These are phyloP conservation scores for Crenichthys baileyi DNA, from an alignment of 2,797 vertebrate genomes.

Conservation along the genomic window DNA sequence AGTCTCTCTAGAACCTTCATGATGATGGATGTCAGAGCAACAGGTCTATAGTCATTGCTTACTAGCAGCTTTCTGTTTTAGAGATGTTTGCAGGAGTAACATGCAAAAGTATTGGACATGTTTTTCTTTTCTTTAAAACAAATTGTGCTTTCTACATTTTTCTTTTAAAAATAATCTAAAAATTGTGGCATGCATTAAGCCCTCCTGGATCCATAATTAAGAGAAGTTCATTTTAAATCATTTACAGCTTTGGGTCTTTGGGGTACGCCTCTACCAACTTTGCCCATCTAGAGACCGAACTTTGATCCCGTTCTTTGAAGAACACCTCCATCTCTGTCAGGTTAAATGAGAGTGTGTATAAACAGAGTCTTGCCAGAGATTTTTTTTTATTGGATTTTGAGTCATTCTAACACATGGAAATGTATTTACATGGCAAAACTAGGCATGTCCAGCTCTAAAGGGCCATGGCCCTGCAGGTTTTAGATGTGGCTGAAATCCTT, in stretches of 20 bases:
- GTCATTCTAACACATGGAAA: neutral
- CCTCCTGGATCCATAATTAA: neutral
- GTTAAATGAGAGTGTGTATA: neutral
- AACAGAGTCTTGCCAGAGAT: neutral
- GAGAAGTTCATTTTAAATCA: neutral
- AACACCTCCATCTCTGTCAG: neutral
- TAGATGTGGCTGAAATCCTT: neutral
- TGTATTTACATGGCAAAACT: neutral
- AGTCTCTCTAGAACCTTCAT: too few species aligned
- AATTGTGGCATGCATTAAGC: neutral
- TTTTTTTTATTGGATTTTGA: neutral
- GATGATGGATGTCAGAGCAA: too few species aligned
- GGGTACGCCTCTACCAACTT: neutral
- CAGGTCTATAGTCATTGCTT: neutral
- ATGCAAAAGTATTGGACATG: neutral
- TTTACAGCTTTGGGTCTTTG: neutral
- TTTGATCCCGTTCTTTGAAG: neutral
- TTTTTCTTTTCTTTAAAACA: neutral
- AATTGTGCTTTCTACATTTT: neutral
- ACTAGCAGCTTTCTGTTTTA: conserved; percentile 37
- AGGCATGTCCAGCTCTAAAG: neutral
- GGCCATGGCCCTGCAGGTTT: neutral
- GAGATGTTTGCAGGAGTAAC: conserved; percentile 56
- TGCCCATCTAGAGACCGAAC: neutral
- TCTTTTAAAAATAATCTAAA: neutral